Percentiles rank a stretch among this genome's conserved stretches.
phyloP scores from a whole-genome alignment of 2,113 vertebrate species.

The Charina bottae region DNA sequence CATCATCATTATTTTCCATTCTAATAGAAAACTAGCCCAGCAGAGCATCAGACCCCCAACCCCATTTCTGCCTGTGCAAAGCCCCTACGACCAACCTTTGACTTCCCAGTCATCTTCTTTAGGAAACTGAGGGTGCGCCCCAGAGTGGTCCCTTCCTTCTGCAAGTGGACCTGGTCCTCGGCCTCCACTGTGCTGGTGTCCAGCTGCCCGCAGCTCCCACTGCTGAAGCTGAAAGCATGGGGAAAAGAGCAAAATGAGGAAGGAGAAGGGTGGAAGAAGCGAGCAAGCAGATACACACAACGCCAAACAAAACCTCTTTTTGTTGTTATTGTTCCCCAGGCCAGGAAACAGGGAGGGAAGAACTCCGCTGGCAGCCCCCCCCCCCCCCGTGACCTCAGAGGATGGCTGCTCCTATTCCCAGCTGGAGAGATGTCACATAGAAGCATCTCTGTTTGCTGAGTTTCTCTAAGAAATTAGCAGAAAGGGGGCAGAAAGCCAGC shows the following conservation, averaged over 20 bases:
- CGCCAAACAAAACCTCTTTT: constrained; percentile 40
- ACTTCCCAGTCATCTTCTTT: constrained; percentile 77
- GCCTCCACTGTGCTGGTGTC: constrained; percentile 42
- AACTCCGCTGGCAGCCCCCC: background rate
- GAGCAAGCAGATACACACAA: background rate
- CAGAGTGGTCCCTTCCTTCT: constrained; percentile 62
- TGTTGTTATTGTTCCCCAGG: constrained; percentile 2
- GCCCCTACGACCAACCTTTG: constrained; percentile 71
- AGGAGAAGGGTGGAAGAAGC: background rate
- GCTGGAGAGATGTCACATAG: constrained; percentile 30
- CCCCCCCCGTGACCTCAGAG: constrained; percentile 27
- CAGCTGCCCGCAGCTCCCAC: constrained; percentile 68
- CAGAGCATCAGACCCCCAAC: background rate
- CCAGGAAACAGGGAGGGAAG: constrained; percentile 52
- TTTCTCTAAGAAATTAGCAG: background rate
- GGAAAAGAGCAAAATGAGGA: constrained; percentile 29
- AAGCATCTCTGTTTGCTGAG: constrained; percentile 35
- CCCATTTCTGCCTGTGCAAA: background rate
- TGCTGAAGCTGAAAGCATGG: constrained; percentile 48
- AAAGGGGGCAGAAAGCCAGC: background rate
- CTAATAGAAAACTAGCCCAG: background rate
- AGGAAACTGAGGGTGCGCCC: constrained; percentile 80
- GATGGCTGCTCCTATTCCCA: constrained; percentile 16
- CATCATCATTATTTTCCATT: background rate
- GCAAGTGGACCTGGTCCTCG: constrained; percentile 52